Conservation (phyloP, 2,797 vertebrate species). For the Sebastes glaucus region DNA sequence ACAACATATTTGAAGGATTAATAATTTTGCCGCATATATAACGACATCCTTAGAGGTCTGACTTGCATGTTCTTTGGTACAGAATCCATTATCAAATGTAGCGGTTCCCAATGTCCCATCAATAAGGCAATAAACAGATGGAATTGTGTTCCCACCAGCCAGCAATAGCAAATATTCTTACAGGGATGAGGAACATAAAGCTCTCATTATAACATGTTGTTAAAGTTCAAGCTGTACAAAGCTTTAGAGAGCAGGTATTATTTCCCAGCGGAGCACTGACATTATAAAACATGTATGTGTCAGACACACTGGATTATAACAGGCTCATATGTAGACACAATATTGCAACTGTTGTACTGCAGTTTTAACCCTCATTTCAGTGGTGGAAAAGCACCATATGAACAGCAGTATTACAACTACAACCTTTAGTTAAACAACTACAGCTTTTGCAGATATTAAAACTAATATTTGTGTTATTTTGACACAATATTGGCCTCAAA, state of each 20-base stretch:
- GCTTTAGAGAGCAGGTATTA: slow-evolving; percentile 62
- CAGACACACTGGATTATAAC: slow-evolving; percentile 29
- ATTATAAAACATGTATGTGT: slow-evolving; percentile 25
- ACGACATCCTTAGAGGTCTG: slow-evolving; percentile 58
- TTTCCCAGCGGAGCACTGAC: slow-evolving; percentile 62
- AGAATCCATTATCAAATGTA: slow-evolving; percentile 57
- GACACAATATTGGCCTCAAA: not conserved
- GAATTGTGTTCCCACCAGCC: slow-evolving; percentile 52
- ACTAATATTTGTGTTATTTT: not conserved
- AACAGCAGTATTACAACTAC: not conserved
- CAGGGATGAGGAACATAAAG: slow-evolving; percentile 47
- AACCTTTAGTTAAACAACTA: not conserved
- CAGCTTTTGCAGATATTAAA: not conserved
- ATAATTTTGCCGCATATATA: slow-evolving; percentile 56
- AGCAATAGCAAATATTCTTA: slow-evolving; percentile 51
- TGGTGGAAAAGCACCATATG: not conserved
- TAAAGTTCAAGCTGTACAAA: slow-evolving; percentile 57
- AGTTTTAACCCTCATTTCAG: not conserved
- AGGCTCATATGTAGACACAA: slow-evolving; percentile 4
- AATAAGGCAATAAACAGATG: slow-evolving; percentile 59
- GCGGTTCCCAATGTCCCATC: slow-evolving; percentile 75
- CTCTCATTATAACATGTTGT: slow-evolving; percentile 40
- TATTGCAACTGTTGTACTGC: not conserved
- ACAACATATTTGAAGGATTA: slow-evolving; percentile 51
- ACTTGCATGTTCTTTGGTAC: slow-evolving; percentile 52